These are phyloP conservation scores for Tiliacea citrago DNA, from an alignment of 2,888 invertebrate species.

Conservation along the genomic window DNA sequence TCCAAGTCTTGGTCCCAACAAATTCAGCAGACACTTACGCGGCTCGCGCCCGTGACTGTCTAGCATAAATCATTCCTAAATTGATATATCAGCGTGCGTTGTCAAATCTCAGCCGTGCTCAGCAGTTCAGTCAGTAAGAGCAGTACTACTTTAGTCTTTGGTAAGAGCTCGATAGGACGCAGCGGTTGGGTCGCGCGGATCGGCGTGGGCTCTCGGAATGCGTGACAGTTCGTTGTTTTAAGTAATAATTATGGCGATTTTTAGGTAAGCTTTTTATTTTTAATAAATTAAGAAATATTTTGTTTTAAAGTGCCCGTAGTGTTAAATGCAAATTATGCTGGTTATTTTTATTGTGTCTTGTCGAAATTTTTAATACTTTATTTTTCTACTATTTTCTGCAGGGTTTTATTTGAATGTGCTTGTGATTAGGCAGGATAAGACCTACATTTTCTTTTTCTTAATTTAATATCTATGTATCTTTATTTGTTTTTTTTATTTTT, in stretches of 20 bases:
- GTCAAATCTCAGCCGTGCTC: slow-evolving; percentile 77
- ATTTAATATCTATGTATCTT: too few relatives aligned
- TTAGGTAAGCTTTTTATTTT: slow-evolving; percentile 52
- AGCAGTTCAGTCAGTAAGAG: slow-evolving; percentile 68
- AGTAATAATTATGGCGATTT: slow-evolving; percentile 50
- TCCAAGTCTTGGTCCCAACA: too few relatives aligned
- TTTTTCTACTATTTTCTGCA: too few relatives aligned
- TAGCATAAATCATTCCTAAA: slow-evolving; percentile 44
- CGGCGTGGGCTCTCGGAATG: slow-evolving; percentile 50
- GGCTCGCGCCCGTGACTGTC: too few relatives aligned
- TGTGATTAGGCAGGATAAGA: neutral
- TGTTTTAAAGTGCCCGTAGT: neutral
- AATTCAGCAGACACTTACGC: too few relatives aligned
- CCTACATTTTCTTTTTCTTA: too few relatives aligned
- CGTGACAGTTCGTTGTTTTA: slow-evolving; percentile 47
- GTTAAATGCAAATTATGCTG: neutral
- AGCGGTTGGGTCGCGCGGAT: slow-evolving; percentile 54
- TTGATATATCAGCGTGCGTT: slow-evolving; percentile 78
- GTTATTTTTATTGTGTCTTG: neutral
- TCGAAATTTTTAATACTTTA: neutral
- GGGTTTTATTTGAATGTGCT: neutral
- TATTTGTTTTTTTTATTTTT: too few relatives aligned
- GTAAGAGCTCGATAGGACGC: slow-evolving; percentile 71
- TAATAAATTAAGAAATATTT: neutral
- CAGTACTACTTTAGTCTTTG: too few relatives aligned